Percentiles rank a stretch among this genome's conserved stretches.
Conservation (phyloP, 53 echinoderm and acorn worm species). For the Apostichopus leukothele region DNA sequence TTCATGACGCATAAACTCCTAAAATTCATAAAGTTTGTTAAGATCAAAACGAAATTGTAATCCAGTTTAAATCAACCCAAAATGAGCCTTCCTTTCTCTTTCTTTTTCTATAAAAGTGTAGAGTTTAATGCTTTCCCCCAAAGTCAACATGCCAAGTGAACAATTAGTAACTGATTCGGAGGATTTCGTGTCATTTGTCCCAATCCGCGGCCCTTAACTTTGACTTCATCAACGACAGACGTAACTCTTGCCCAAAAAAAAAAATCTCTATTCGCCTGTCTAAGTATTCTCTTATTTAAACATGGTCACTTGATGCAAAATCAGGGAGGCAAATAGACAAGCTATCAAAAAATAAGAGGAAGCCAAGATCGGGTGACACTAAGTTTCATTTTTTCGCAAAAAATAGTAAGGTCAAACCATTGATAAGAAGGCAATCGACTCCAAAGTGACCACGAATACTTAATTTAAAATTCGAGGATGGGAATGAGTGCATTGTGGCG, state of each 20-base stretch:
- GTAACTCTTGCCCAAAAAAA: not conserved
- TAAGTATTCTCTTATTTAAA: constrained; percentile 5
- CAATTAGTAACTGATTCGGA: constrained; percentile 38
- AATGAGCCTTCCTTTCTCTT: too few species aligned
- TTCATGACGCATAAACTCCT: too few species aligned
- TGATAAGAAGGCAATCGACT: constrained; percentile 19
- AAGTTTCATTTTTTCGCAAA: not conserved
- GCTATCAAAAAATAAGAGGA: constrained; percentile 21
- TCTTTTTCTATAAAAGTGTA: too few species aligned
- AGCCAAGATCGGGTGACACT: constrained; percentile 10
- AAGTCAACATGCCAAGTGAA: not conserved
- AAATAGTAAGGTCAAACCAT: constrained; percentile 22
- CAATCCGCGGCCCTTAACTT: constrained; percentile 15
- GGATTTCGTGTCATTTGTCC: constrained; percentile 31
- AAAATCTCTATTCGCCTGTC: not conserved
- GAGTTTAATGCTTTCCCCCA: not conserved
- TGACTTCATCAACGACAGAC: constrained; percentile 22
- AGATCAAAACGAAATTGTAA: too few species aligned
- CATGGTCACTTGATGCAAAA: constrained; percentile 15
- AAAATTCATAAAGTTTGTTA: too few species aligned
- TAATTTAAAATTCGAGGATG: constrained; percentile 12
- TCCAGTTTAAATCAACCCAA: too few species aligned
- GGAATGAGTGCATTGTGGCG: constrained; percentile 26
- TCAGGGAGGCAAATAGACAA: constrained; percentile 14
- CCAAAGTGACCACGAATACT: constrained; percentile 33